Base-by-base conservation (phyloP, 2,797 vertebrate genomes). In the Remorina albescens region DNA sequence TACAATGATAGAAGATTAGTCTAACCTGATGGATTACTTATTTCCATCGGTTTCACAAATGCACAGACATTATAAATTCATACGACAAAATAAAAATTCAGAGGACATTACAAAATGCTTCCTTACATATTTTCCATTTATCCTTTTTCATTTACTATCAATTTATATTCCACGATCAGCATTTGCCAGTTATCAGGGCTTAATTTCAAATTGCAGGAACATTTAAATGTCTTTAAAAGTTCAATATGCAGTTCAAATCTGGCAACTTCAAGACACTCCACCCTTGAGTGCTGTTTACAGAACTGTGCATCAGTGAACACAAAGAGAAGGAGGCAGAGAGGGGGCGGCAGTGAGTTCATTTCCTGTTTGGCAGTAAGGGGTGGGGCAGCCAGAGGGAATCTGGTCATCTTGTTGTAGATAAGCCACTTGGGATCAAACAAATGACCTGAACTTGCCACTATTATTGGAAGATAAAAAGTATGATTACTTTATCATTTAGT, bases 321-420 rank as follows among this genome's bases (percentile, higher is more conserved):
- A 72, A 58, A 74, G 58, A 25, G 5, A 54, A 50, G 73, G 58
- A 23, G 62, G 59, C 10, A 51, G 62, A 28, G 63, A 41, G 32
- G 71, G 47, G 67, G 19, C 1, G 41, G 41, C 41, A 19, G 41
- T 91, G 83, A 92, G 79, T 68, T 91, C 30, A 88, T 80, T 83
- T 93, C 92, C 89, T 90, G 86, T 90, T 88, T 88, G 59, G 49
- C 75, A 44, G 61, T 47, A 65, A 65, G 36, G 32, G 78, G 76
- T 55, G 74, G 71, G 74, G 71, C 69, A 34, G 75, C 37, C 67
- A 16, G 67, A 61, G 64, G 65, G 61, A 86, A 86, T 77, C 55
- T 60, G 66, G 68, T 56, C 78, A 69, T 82, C 53, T 78, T 21
- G 59, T 1, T 56, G 65, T 13, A 50, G 84, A 88, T 86, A 80